Percentiles rank a stretch among this genome's conserved stretches.
These are phyloP conservation scores for honey bee (Apis mellifera) DNA, from an alignment of 1,140 invertebrate genomes.

Conservation along the genomic window Amel_HAv3.1 CM009932.2:3778501-3779000, in stretches of 20 bases:
- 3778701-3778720: background rate
- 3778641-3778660: background rate
- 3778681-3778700: background rate
- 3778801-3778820: background rate
- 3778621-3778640: background rate
- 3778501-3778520: no score
- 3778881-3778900: background rate
- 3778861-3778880: background rate
- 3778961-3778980: constrained; percentile 3
- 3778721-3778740: no score
- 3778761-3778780: background rate
- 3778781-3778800: background rate
- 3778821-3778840: background rate
- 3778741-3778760: no score
- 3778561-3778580: background rate
- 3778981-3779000: background rate
- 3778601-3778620: background rate
- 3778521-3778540: no score
- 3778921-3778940: no score
- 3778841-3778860: background rate
- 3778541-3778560: no score
- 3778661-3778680: background rate
- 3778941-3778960: background rate
- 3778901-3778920: background rate
- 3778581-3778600: background rate